Evolutionary conservation across 2,888 invertebrate species (phyloP).

Genomic region (Drosophila helvetica): DNA sequence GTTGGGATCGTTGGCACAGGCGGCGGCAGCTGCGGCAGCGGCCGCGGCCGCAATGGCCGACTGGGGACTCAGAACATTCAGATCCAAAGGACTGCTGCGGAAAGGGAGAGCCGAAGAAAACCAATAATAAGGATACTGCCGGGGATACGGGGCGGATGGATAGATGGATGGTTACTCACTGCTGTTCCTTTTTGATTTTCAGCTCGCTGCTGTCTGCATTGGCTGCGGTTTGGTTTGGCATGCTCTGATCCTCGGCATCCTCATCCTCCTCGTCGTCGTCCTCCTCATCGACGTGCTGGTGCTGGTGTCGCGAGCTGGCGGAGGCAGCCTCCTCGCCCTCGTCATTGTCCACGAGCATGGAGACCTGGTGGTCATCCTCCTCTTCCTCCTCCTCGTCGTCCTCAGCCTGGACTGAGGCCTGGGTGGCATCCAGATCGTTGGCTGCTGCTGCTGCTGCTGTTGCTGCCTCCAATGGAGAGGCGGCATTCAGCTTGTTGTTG

Average conservation of each 20-base stretch:
- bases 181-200: constrained; percentile 83
- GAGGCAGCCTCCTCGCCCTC: constrained; percentile 10
- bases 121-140: neutral
- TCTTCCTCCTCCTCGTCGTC: constrained; percentile 50
- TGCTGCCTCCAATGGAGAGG: neutral
- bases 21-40: constrained; percentile 89
- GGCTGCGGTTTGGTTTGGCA: constrained; percentile 30
- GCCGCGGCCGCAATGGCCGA: constrained; percentile 84
- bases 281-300: constrained; percentile 4
- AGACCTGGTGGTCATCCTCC: constrained; percentile 32
- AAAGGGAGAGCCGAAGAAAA: neutral
- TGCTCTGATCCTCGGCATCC: constrained; percentile 51
- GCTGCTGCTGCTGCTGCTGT: neutral
- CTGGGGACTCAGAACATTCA: constrained; percentile 88
- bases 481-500: constrained; percentile 37
- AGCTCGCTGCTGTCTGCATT: constrained; percentile 63
- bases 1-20: constrained; percentile 85
- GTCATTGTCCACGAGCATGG: constrained; percentile 31
- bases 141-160: neutral
- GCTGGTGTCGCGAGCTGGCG: neutral
- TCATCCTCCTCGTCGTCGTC: constrained; percentile 48
- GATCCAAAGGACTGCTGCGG: constrained; percentile 81
- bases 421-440: constrained; percentile 4
- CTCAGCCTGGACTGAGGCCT: constrained; percentile 7
- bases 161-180: constrained; percentile 74